These are phyloP conservation scores for Micromussa lordhowensis DNA, from an alignment of 92 coral and sea anemone genomes.

Conservation along the genomic window DNA sequence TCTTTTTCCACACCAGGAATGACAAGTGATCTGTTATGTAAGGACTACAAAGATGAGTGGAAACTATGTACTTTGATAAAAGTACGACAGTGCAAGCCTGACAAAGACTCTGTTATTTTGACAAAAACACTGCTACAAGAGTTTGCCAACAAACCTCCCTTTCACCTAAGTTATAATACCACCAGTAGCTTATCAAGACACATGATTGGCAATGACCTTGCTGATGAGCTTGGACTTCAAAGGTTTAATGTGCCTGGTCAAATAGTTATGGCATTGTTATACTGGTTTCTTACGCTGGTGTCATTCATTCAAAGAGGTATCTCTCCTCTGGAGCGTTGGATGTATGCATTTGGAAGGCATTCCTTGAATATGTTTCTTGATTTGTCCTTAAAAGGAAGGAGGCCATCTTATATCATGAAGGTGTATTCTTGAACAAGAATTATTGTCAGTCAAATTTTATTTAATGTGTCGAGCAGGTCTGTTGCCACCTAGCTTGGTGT, in stretches of 20 bases:
- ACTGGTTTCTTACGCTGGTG: slow-evolving; percentile 14
- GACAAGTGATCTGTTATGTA: slow-evolving; percentile 32
- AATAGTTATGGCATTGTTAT: slow-evolving; percentile 14
- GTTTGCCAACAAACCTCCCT: slow-evolving; percentile 49
- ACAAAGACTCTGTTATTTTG: slow-evolving; percentile 35
- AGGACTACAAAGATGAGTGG: slow-evolving; percentile 38
- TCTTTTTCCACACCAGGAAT: slow-evolving; percentile 24
- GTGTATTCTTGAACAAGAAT: neutral
- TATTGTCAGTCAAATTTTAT: too few species aligned
- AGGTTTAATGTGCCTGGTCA: slow-evolving; percentile 6
- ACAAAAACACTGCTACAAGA: slow-evolving; percentile 45
- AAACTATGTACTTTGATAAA: slow-evolving; percentile 21
- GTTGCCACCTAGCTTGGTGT: neutral
- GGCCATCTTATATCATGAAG: slow-evolving; percentile 29
- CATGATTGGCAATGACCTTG: slow-evolving; percentile 34
- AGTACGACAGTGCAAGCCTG: slow-evolving; percentile 46
- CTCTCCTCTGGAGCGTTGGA: slow-evolving; percentile 12
- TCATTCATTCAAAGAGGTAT: slow-evolving; percentile 17
- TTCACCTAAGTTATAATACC: slow-evolving; percentile 43
- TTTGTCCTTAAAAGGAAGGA: slow-evolving; percentile 17
- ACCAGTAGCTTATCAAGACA: slow-evolving; percentile 49
- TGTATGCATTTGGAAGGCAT: slow-evolving; percentile 49
- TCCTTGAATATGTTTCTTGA: slow-evolving; percentile 19
- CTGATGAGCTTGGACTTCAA: slow-evolving; percentile 42
- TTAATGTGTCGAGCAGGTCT: too few species aligned